These are phyloP conservation scores for Hyles lineata DNA, from an alignment of 2,888 invertebrate genomes.

Conservation along the genomic window DNA sequence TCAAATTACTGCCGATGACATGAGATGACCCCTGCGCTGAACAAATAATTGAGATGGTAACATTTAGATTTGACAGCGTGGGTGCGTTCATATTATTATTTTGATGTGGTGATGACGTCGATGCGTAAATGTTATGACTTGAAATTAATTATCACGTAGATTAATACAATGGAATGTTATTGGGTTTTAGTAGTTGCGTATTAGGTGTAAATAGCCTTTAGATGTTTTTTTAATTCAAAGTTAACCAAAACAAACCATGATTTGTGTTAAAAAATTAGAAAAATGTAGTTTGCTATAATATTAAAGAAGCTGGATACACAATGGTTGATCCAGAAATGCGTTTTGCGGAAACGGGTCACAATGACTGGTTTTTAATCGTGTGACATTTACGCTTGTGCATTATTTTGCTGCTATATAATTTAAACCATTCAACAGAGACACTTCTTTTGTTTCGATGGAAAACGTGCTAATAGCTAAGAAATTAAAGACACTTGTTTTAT, in stretches of 20 bases:
- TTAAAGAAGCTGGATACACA: not conserved
- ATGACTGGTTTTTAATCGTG: constrained; percentile 1
- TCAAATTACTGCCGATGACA: constrained; percentile 16
- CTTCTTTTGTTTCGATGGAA: constrained; percentile 1
- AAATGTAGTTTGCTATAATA: not conserved
- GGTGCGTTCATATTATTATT: not conserved
- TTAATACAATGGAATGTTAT: too few species aligned
- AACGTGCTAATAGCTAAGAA: not conserved
- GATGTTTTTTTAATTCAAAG: too few species aligned
- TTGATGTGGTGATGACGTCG: not conserved
- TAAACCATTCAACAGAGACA: constrained; percentile 3
- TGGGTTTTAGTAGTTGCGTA: too few species aligned
- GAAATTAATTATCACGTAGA: too few species aligned
- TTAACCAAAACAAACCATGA: too few species aligned
- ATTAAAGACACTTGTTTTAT: too few species aligned
- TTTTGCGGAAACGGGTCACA: not conserved
- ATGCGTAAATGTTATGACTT: not conserved
- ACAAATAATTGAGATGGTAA: constrained; percentile 20
- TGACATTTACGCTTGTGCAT: not conserved
- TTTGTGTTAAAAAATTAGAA: too few species aligned
- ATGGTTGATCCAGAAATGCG: not conserved
- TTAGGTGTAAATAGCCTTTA: too few species aligned
- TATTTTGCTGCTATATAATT: constrained; percentile 1
- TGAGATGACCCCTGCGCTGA: constrained; percentile 13
- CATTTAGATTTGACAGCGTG: constrained; percentile 16